phyloP scores from a whole-genome alignment of 2,888 invertebrate genomes.

The Drosophila emarginata region DNA sequence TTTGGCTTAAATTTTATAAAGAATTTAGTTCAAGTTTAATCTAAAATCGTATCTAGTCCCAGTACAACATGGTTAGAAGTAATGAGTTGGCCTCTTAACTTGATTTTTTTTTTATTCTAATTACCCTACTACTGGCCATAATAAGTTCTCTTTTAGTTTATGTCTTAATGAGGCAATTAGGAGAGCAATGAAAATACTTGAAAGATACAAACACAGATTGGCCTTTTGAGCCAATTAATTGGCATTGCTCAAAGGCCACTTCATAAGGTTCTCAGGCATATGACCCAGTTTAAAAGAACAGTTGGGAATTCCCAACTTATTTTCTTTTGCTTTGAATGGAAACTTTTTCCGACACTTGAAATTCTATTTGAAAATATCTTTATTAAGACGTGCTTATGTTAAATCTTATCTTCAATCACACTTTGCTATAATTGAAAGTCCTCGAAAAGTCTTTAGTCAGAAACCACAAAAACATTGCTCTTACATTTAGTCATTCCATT shows the following conservation, averaged over 20 bases:
- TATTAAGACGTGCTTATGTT: neutral
- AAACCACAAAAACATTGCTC: conserved; percentile 21
- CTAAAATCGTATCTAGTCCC: neutral
- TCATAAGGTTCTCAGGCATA: neutral
- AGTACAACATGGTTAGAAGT: conserved; percentile 29
- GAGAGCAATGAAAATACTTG: conserved; percentile 24
- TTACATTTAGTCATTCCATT: conserved; percentile 24
- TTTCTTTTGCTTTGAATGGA: neutral
- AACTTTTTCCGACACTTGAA: neutral
- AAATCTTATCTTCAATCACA: neutral
- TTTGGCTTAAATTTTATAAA: neutral
- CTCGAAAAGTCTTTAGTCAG: conserved; percentile 26
- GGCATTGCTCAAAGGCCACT: neutral
- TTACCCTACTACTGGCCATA: conserved; percentile 35
- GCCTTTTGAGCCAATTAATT: neutral
- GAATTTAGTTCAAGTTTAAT: neutral
- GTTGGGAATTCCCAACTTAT: too few species aligned
- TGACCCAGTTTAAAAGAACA: neutral
- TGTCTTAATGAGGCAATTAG: conserved; percentile 58
- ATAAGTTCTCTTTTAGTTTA: conserved; percentile 23
- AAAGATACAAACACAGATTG: conserved; percentile 15
- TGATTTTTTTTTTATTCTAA: conserved; percentile 53
- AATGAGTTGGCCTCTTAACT: conserved; percentile 30
- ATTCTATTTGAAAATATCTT: neutral
- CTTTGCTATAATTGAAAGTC: conserved; percentile 27